These are phyloP conservation scores for Kryphioiulus occultus DNA, from an alignment of 2,888 invertebrate species.

Conservation along the genomic window DNA sequence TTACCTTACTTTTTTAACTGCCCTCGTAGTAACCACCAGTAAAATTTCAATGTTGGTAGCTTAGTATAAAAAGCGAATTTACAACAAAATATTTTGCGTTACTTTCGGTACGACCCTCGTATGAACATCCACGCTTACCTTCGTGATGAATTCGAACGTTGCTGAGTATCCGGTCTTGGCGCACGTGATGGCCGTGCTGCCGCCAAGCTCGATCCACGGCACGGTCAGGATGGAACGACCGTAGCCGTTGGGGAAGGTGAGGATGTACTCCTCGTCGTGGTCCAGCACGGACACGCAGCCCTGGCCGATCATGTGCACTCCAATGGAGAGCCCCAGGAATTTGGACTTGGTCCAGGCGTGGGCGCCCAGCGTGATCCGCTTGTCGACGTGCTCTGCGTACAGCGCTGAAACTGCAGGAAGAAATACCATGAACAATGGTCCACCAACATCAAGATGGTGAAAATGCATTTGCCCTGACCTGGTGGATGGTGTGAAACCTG, in stretches of 20 bases:
- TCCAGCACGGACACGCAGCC: constrained; percentile 91
- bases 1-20: no score
- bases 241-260: constrained; percentile 98
- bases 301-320: constrained; percentile 92
- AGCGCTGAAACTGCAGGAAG: constrained; percentile 86
- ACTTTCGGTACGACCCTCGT: no score
- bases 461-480: constrained; percentile 26
- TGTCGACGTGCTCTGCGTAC: constrained; percentile 95
- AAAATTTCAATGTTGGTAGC: no score
- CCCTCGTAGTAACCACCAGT: no score
- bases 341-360: constrained; percentile 99
- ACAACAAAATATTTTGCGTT: no score
- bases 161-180: constrained; percentile 93
- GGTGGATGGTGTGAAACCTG: constrained; percentile 98
- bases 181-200: constrained; percentile 87
- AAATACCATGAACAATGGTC: not conserved
- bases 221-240: constrained; percentile 96
- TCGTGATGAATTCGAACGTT: constrained; percentile 93
- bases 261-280: constrained; percentile 89
- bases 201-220: constrained; percentile 99
- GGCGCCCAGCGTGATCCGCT: constrained; percentile 89
- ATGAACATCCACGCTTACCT: no score
- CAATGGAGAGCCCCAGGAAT: constrained; percentile 95
- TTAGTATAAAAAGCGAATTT: no score
- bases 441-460: not conserved